Conservation (phyloP, 2,888 invertebrate species). For the Caenorhabditis japonica region DNA sequence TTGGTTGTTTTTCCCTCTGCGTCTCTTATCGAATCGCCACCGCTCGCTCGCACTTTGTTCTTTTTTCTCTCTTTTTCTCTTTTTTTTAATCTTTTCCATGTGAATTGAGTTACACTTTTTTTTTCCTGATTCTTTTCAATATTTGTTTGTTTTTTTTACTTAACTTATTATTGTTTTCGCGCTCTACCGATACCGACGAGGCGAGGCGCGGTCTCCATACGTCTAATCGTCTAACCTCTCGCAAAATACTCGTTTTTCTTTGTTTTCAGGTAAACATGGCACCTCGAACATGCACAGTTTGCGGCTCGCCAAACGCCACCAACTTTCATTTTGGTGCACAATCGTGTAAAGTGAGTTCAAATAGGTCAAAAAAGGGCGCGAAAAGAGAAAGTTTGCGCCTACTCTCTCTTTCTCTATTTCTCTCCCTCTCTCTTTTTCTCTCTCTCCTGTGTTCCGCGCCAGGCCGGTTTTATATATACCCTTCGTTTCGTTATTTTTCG, state of each 20-base stretch:
- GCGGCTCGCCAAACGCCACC: slow-evolving; percentile 41
- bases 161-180: neutral
- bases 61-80: neutral
- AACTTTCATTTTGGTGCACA: slow-evolving; percentile 52
- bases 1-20: neutral
- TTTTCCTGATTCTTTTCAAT: slow-evolving; percentile 14
- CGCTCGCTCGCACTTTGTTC: no score
- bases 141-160: neutral
- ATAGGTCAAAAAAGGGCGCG: neutral
- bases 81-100: no score
- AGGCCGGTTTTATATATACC: no score
- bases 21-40: neutral
- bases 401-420: neutral
- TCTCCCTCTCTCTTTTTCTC: neutral
- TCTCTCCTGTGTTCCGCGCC: no score
- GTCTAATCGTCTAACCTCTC: no score
- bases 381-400: neutral
- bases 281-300: slow-evolving; percentile 29
- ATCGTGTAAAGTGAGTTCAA: slow-evolving; percentile 40
- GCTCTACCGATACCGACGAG: no score
- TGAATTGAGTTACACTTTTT: slow-evolving; percentile 1
- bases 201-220: no score
- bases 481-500: neutral
- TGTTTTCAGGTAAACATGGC: slow-evolving; percentile 3
- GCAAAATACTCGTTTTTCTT: no score